Conservation (phyloP, 1,140 invertebrate genomes). For the Drosophila lacteicornis region DNA sequence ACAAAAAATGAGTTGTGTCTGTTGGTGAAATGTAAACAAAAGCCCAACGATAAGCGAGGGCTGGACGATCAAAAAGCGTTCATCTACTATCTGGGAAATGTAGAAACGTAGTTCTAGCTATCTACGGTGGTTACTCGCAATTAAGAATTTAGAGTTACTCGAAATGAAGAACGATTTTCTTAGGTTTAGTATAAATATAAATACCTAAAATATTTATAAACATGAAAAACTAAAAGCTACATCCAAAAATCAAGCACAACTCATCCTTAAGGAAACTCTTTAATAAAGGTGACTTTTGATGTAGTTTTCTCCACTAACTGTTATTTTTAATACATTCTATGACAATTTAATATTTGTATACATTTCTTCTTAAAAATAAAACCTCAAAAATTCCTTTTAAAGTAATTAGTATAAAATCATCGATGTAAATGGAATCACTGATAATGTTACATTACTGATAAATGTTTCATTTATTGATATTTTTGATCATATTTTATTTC, state of each 20-base stretch:
- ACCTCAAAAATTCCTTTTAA: background rate
- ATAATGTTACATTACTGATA: no score
- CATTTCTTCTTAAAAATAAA: background rate
- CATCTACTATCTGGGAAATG: slow-evolving; percentile 1
- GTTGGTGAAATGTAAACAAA: slow-evolving; percentile 48
- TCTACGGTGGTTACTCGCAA: background rate
- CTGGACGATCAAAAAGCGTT: slow-evolving; percentile 40
- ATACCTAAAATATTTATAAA: no score
- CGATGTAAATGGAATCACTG: background rate
- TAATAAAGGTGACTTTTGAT: no score
- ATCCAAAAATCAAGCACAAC: no score
- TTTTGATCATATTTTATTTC: background rate
- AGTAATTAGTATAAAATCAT: background rate
- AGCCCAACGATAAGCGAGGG: slow-evolving; percentile 37
- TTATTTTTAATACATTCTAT: no score
- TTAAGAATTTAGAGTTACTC: no score
- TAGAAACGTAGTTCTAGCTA: background rate
- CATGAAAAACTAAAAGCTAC: no score
- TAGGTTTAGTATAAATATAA: background rate
- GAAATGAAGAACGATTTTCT: no score
- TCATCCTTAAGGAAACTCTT: no score
- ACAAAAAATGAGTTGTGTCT: slow-evolving; percentile 60
- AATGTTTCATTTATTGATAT: background rate
- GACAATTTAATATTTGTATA: no score
- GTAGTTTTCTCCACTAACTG: no score